Percentiles rank a stretch among this genome's conserved stretches.
These are phyloP conservation scores for Megaptera novaeangliae DNA, from an alignment of 2,113 vertebrate genomes.

Conservation along the genomic window DNA sequence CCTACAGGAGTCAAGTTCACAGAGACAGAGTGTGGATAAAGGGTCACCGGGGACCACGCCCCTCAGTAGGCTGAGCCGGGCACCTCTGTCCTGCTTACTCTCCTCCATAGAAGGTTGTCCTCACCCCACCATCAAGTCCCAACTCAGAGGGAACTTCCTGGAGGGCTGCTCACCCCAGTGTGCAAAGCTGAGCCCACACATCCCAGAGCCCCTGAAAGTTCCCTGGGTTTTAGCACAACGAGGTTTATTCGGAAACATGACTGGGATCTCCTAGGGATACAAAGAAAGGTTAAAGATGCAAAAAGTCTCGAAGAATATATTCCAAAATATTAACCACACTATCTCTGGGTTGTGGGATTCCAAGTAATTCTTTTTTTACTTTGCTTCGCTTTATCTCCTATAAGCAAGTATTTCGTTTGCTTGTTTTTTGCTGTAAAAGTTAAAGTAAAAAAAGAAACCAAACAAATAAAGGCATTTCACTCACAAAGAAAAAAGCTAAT, in stretches of 20 bases:
- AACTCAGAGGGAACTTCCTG: neutral
- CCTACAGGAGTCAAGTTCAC: neutral
- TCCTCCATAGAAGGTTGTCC: rapidly evolving
- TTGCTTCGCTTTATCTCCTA: neutral
- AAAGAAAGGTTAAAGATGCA: neutral
- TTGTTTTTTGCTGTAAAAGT: neutral
- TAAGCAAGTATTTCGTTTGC: neutral
- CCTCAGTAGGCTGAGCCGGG: too few species aligned
- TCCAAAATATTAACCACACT: neutral
- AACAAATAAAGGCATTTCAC: neutral
- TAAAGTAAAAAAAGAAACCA: neutral
- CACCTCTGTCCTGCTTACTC: neutral
- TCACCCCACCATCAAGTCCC: neutral
- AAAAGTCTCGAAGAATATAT: neutral
- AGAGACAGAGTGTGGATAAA: too few species aligned
- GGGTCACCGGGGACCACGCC: rapidly evolving
- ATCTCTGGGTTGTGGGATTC: neutral
- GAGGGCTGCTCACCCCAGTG: neutral
- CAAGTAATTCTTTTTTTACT: neutral
- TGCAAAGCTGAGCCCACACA: neutral
- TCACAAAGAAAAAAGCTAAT: neutral
- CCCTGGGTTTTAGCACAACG: neutral
- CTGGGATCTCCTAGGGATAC: neutral
- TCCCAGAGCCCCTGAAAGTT: neutral
- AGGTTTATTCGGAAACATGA: neutral